Percentiles rank a stretch among this genome's conserved stretches.
Evolutionary conservation across 2,113 vertebrate genomes (phyloP).

Genomic region (Xyrauchen texanus): DNA sequence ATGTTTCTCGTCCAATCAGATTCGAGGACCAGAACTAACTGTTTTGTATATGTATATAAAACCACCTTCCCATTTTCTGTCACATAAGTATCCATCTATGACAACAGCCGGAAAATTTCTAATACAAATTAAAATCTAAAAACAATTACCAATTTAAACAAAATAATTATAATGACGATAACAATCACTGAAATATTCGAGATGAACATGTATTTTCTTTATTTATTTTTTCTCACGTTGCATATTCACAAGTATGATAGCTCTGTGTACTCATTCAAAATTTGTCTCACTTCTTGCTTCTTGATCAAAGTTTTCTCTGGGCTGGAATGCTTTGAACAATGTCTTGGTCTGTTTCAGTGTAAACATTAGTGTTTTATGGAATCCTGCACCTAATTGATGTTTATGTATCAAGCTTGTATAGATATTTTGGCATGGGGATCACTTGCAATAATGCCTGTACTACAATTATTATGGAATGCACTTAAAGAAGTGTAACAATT

Average conservation of each 20-base stretch:
- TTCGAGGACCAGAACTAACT: too few relatives aligned
- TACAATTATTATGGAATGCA: not conserved
- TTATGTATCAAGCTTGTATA: not conserved
- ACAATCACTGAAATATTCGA: too few relatives aligned
- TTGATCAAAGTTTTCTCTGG: slow-evolving; percentile 1
- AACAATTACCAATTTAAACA: too few relatives aligned
- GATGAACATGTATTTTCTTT: not conserved
- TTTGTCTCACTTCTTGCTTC: not conserved
- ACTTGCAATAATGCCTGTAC: too few relatives aligned
- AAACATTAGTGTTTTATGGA: not conserved
- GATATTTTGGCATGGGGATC: too few relatives aligned
- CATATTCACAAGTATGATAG: slow-evolving; percentile 4
- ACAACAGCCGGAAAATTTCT: too few relatives aligned
- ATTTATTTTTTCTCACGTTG: slow-evolving; percentile 3
- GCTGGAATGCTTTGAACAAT: not conserved
- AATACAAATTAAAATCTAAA: too few relatives aligned
- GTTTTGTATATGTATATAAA: too few relatives aligned
- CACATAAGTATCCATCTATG: too few relatives aligned
- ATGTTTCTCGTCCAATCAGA: too few relatives aligned
- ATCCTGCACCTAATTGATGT: not conserved
- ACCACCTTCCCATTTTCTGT: too few relatives aligned
- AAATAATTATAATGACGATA: too few relatives aligned
- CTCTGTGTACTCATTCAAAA: not conserved
- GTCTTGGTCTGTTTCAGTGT: slow-evolving; percentile 8
- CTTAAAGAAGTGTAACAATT: not conserved